Base-by-base conservation (phyloP, 2,888 invertebrate genomes). In the Strigamia maritima region DNA sequence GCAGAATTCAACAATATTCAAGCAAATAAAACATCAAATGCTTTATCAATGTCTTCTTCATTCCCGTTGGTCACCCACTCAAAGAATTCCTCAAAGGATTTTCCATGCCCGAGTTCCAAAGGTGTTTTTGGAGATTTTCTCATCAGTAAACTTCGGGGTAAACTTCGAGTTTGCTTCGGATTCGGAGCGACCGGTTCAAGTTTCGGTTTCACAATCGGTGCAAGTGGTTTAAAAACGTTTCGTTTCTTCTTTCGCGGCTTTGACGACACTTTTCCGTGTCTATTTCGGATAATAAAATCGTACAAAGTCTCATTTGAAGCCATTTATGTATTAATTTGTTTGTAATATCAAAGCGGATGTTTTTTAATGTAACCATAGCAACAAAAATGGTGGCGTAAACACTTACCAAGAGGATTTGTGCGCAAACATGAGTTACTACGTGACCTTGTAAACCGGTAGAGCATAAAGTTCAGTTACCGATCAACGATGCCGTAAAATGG, bases 61-160 rank as follows among this genome's bases (percentile, higher is more conserved):
- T 2, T 74, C 4, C 74, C 74, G n/a, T 74, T 74, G 14, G 12
- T 35, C 28, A 74, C 74, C 74, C 74, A 74, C 14, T 74, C 74
- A 2, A 74, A 16, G 24, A 24, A 74, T 31, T 24, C 74, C 16
- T 74, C 74, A 1, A 28, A 16, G 1, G 35, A 74, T 74, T 19
- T 49, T 10, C 49, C 49, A 49, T n/a, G 19, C n/a, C 49, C 49
- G 14, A 49, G n/a, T 49, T 49, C 44, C 49, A 49, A 10, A 6
- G 49, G 49, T 49, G 49, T 49, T n/a, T 49, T 49, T 1, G n/a
- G 44, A 16, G 14, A 16, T 44, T 2, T n/a, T 19, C 6, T 19
- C 19, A n/a, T 6, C 16, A 6, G 19, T n/a, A n/a, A 1, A 49
- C n/a, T 3, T 6, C 44, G 44, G 14, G 44, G 2, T 16, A 1